Evolutionary conservation across 1,140 invertebrate species (phyloP).

Genomic region (Drosophila insularis): DNA sequence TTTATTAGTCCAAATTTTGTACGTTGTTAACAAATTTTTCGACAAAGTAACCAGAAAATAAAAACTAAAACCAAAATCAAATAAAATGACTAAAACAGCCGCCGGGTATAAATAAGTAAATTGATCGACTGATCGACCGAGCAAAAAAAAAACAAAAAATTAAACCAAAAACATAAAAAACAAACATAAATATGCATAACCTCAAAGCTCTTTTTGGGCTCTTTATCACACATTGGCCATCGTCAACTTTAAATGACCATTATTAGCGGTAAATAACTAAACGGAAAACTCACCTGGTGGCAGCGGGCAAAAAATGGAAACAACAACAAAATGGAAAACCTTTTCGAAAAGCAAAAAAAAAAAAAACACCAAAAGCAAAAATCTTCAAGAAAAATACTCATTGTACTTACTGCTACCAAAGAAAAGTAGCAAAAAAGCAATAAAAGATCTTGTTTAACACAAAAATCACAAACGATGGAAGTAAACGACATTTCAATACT

Average conservation of each 20-base stretch:
- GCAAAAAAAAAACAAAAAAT: background rate
- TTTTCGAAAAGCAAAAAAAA: slow-evolving; percentile 12
- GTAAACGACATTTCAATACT: background rate
- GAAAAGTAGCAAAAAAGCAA: slow-evolving; percentile 55
- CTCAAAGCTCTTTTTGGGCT: slow-evolving; percentile 26
- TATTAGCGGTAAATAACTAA: slow-evolving; percentile 75
- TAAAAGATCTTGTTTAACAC: slow-evolving; percentile 80
- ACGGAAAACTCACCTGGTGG: slow-evolving; percentile 52
- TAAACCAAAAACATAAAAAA: no score
- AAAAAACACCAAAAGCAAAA: slow-evolving; percentile 11
- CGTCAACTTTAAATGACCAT: slow-evolving; percentile 74
- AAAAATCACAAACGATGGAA: slow-evolving; percentile 36
- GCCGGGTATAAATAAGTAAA: slow-evolving; percentile 47
- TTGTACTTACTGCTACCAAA: background rate
- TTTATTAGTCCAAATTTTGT: slow-evolving; percentile 70
- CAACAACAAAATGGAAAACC: slow-evolving; percentile 29
- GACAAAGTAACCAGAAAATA: background rate
- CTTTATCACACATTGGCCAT: slow-evolving; percentile 70
- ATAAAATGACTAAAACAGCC: slow-evolving; percentile 56
- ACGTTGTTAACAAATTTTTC: slow-evolving; percentile 32
- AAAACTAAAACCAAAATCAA: background rate
- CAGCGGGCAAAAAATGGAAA: slow-evolving; percentile 10
- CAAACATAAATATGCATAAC: slow-evolving; percentile 9
- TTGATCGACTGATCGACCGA: slow-evolving; percentile 4
- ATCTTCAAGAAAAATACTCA: slow-evolving; percentile 18